Base-by-base conservation (phyloP, 1,140 invertebrate species). In the Micrasema minimum region DNA sequence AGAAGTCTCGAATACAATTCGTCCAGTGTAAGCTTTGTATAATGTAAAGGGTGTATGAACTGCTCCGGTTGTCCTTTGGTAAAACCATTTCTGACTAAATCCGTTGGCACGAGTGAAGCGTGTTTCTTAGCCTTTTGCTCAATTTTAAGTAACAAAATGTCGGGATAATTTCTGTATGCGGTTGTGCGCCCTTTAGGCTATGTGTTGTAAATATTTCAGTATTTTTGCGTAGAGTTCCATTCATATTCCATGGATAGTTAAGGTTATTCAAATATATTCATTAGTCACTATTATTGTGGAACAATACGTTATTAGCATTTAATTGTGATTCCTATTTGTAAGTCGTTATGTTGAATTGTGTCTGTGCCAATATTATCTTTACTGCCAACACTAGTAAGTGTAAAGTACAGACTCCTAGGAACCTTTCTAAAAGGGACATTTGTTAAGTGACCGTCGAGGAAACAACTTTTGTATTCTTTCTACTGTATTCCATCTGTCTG, bases 211-310 rank as follows among this genome's bases (percentile, higher is more conserved):
- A 67, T 67, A 67, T 53, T 64, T 55, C 59, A 67, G 65, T 55
- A 67, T 67, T 22, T 37, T 48, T 31, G 35, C 43, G 23, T 55
- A 41, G 53, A 67, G 65, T 53, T 12, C 53, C 48, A 67, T 23
- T 67, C 16, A 18, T 53, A 67, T 55, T 57, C 50, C 50, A 55
- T 55, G 20, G 50, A 48, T 66, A 66, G 64, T 43, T 67, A 67
- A 31, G 48, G 12, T 53, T 67, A 67, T 53, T 55, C 53, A 53
- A 38, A 67, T 62, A 45, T 62, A 46, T 14, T 50, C 26, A 51
- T 62, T 45, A 51, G 67, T 69, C 67, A 62, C 53, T 38, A 35
- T 69, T 45, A 67, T 69, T 69, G 66, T 69, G 48, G 50, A 69
- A 69, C 66, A 69, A 69, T 67, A 66, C 26, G 59, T 64, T 64